Evolutionary conservation across 2,797 vertebrate genomes (phyloP).

Genomic region (Microchirus variegatus): DNA sequence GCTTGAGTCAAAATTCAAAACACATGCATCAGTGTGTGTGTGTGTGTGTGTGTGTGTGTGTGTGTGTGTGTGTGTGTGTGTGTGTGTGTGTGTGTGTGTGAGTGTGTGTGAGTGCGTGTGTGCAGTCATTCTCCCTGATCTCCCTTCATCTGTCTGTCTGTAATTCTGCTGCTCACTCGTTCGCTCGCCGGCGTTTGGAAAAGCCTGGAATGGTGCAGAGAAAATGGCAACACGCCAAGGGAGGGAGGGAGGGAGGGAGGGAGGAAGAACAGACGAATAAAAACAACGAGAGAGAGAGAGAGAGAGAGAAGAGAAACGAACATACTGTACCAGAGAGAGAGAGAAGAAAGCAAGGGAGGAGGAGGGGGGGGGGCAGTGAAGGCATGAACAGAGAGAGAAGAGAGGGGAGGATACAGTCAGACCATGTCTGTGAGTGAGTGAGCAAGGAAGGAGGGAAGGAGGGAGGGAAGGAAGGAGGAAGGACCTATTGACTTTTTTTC

Average conservation of each 20-base stretch:
- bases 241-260: slow-evolving; percentile 7
- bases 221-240: slow-evolving; percentile 39
- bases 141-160: slow-evolving; percentile 14
- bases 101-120: no score
- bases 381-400: slow-evolving; percentile 23
- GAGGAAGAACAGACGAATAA: slow-evolving; percentile 3
- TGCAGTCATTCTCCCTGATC: slow-evolving; percentile 2
- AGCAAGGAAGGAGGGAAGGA: not conserved
- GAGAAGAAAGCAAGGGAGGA: slow-evolving; percentile 35
- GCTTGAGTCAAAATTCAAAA: slow-evolving; percentile 23
- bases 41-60: no score
- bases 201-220: slow-evolving; percentile 42
- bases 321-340: slow-evolving; percentile 38
- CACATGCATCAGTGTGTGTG: slow-evolving; percentile 13
- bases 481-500: slow-evolving; percentile 27
- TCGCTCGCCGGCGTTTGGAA: not conserved
- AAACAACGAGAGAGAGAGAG: slow-evolving; percentile 6
- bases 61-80: no score
- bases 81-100: no score
- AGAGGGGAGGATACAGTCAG: slow-evolving; percentile 27
- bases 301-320: slow-evolving; percentile 24
- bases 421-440: slow-evolving; percentile 24
- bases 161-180: slow-evolving; percentile 1
- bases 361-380: slow-evolving; percentile 26
- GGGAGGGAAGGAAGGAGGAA: slow-evolving; percentile 5